Base-by-base conservation (phyloP, 2,888 invertebrate species). In the Busseola fusca region DNA sequence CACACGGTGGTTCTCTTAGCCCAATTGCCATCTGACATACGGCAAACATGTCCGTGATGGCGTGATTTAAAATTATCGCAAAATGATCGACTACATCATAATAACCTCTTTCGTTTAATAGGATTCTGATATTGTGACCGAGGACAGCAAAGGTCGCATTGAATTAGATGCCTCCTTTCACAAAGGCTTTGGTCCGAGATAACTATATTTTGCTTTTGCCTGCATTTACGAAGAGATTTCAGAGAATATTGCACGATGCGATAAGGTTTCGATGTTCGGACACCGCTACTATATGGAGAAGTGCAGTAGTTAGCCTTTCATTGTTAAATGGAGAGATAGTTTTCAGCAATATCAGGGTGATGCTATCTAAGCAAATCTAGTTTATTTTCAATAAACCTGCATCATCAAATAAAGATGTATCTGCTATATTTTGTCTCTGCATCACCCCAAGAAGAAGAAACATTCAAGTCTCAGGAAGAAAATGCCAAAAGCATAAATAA, bases 111-210 rank as follows among this genome's bases (percentile, higher is more conserved):
- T 56, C 37, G 21, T 78, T 69, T 81, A 84, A 84, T 83, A 84
- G 80, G 81, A 84, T 84, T 84, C 81, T 80, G 74, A 83, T 81
- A 84, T 84, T 84, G 83, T 81, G 58, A 59, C 64, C 69, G 34
- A 69, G 77, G 83, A 57, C 71, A 69, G 65, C 60, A 56, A 73
- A 65, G 75, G 69, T 75, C 64, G 25, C 74, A 78, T 83, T 79
- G 79, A 84, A 84, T 83, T 81, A 81, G 72, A 62, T 70, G 59
- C 60, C 54, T 69, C 78, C 76, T 73, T 76, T 84, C 83, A 83
- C 52, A 25, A 37, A 48, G 76, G 80, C 84, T 82, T 83, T 78
- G 42, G 18, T 64, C 9, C 45, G 65, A 78, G 62, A 81, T 83
- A 81, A 84, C 83, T 81, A 72, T 69, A 78, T 85, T 81, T 76